phyloP scores from a whole-genome alignment of 2,797 vertebrate genomes.

The Rhodeus uyekii region DNA sequence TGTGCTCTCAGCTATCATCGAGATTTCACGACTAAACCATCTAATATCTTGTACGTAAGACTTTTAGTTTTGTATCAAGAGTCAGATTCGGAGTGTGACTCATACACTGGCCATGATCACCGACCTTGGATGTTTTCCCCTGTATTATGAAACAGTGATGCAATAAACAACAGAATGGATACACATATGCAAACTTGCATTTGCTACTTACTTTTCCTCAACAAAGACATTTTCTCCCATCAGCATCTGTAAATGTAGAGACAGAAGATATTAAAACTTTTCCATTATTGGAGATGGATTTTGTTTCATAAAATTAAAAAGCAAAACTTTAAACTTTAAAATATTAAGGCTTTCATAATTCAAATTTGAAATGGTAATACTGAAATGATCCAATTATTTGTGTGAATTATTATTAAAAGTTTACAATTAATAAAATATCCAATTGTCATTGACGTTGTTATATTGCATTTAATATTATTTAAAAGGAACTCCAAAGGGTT shows the following conservation, averaged over 20 bases:
- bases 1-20: not conserved
- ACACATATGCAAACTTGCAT: not conserved
- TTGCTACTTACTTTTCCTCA: conserved; percentile 73
- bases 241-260: conserved; percentile 56
- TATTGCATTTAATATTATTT: no score
- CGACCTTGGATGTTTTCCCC: not conserved
- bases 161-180: not conserved
- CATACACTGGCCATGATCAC: not conserved
- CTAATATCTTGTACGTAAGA: not conserved
- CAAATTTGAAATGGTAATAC: not conserved
- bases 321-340: not conserved
- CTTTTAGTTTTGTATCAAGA: not conserved
- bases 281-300: not conserved
- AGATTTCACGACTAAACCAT: not conserved
- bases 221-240: conserved; percentile 69
- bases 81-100: not conserved
- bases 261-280: not conserved
- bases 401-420: no score
- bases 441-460: no score
- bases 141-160: not conserved
- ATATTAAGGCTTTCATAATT: not conserved
- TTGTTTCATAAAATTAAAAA: not conserved
- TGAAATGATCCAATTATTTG: no score
- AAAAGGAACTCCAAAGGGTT: no score
- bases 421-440: no score